Evolutionary conservation across 1,140 invertebrate genomes (phyloP), one percentile per base, ranked within the genome.

Genomic region (Conus ventricosus): DNA sequence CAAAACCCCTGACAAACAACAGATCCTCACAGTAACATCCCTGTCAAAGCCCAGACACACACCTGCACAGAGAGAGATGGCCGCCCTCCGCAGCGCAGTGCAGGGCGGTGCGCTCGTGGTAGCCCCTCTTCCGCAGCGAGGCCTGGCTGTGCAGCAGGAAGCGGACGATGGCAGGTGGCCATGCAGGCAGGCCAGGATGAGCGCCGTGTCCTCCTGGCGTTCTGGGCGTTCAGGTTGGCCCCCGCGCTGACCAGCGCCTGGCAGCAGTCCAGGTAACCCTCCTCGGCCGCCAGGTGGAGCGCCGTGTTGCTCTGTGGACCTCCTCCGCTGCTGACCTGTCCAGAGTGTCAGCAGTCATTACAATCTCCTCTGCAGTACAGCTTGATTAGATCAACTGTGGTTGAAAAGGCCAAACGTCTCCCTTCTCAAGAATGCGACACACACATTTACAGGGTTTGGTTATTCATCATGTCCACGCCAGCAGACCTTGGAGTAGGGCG

Each of bases 81-180:
- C 94, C 91, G 90, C 94, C 92, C 92, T 93, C 91, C 87, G 95
- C 91, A 88, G 91, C 89, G 92, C 92, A 90, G 90, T 95, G 91
- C 57, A 94, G 89, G n/a, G 94, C 93, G 4, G 93, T 94, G 25
- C 93, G 90, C 25, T 94, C 93, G 54, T 93, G 92, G 75, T 93
- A 93, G 8, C 92, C 93, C 88, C 92, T 96, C 96, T 96, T 84
- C 96, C 96, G 92, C 96, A 97, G 25, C 97, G 96, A 96, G 97
- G 98, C 98, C 88, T 98, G 97, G 96, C 98, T 97, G 88, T 97
- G 97, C 80, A 99, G 95, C 84, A 99, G 95, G 95, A 98, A 97
- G 91, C 96, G 95, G 10, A 98, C 98, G 92, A 97, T 97, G 53
- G 97, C 82, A 97, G 96, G 95, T 98, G 97, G 3, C 98, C 97